Base-by-base conservation (phyloP, 1,140 invertebrate genomes). In the Trichoplusia ni region DNA sequence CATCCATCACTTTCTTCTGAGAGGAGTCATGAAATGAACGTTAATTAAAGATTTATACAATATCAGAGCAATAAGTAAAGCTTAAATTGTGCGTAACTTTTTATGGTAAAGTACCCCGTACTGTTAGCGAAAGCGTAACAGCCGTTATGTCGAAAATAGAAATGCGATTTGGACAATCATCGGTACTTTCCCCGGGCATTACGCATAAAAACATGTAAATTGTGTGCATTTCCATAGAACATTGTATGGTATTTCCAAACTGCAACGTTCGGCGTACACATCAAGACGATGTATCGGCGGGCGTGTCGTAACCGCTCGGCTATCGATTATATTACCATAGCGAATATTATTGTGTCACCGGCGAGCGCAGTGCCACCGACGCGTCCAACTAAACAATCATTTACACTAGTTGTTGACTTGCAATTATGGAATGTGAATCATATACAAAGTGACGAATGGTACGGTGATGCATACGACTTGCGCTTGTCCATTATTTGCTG, bases 291-390 rank as follows among this genome's bases (percentile, higher is more conserved):
- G 9, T 42, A 44, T 21, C 5, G 18, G 29, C 49, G 46, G 37
- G 37, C 9, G 54, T 60, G 42, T 60, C 56, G 56, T 47, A 60
- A 47, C 54, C 31, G 33, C 19, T 18, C 56, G 42, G 2, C 29
- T 59, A 47, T 60, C 29, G 56, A 47, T 60, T 60, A 60, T 46
- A 60, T 29, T 47, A 29, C 29, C 56, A 60, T 21, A 21, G 54
- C 27, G 25, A 56, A 56, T 56, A 56, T 38, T 40, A 54, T 44
- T 58, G 38, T 58, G 54, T 58, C 54, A 58, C 54, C 53, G 25
- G 4, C 38, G 14, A 42, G 42, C 38, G 35, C 53, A 29, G 14
- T 13, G 1, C 14, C 25, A 23, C 14, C n/a, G 37, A 14, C 46
- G 16, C 25, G 8, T 16, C 14, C 16, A 18, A 31, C 14, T 49